Base-by-base conservation (phyloP, 2,888 invertebrate genomes). In the Bembecia ichneumoniformis region DNA sequence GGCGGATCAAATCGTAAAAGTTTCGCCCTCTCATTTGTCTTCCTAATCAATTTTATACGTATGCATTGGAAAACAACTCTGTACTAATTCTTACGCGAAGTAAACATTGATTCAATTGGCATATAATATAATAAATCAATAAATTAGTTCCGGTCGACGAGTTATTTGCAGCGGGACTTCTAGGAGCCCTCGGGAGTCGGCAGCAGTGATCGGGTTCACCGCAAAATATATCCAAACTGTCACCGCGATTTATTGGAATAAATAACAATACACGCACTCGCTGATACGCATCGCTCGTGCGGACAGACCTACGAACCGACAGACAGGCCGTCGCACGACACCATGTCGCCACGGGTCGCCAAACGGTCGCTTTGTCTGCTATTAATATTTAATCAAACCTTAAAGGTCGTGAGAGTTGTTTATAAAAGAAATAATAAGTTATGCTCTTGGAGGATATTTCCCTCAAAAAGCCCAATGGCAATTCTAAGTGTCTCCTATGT, bases 171-270 rank as follows among this genome's bases (percentile, higher is more conserved):
- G 14, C n/a, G 40, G 40, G 40, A 40, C 13, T 13, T 40, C 40
- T 40, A n/a, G n/a, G 40, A 47, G 46, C 52, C 52, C 49, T 49
- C 47, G 51, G 52, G 16, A 47, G 15, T 49, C 35, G 43, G 45
- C 47, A 43, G 16, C 50, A 44, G 48, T 36, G 49, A 40, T n/a
- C 40, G 40, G 40, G 40, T 40, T 40, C n/a, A n/a, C 40, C 40
- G 40, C 40, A 40, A 40, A 40, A 40, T 40, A 28, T 28, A 40
- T 40, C 13, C 40, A 40, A 40, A n/a, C 40, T 40, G 40, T 40
- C 40, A 40, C 13, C 36, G 40, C 43, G 79, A 81, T 81, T 78
- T 80, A 81, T 77, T 58, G 64, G 63, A 64, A 75, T 73, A 71
- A 67, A 64, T 68, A 70, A 71, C 67, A 66, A 71, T 66, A 63